Evolutionary conservation across 1,140 invertebrate genomes (phyloP).

Genomic region (Orchestia grillus): DNA sequence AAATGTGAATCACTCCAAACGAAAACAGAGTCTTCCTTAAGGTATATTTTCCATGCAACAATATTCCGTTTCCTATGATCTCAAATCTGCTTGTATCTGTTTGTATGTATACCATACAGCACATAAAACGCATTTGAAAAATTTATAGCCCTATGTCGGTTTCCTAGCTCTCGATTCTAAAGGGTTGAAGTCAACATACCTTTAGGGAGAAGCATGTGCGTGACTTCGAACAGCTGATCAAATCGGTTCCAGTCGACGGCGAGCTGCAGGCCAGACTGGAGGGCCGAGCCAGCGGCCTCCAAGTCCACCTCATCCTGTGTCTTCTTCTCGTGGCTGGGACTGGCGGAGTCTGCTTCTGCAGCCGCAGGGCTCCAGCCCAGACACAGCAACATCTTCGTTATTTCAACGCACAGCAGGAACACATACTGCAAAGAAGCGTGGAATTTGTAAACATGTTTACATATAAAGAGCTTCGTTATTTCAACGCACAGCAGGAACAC

Average conservation of each 20-base stretch:
- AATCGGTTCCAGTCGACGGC: slow-evolving; percentile 14
- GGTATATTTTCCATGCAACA: too few species aligned
- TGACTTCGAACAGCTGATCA: background rate
- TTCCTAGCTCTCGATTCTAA: too few species aligned
- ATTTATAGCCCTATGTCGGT: too few species aligned
- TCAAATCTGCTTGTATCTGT: too few species aligned
- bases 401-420: background rate
- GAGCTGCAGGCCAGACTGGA: background rate
- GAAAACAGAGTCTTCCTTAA: too few species aligned
- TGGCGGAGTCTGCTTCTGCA: background rate
- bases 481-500: slow-evolving; percentile 1
- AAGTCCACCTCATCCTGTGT: background rate
- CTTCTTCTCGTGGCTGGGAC: background rate
- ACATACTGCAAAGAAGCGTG: slow-evolving; percentile 19
- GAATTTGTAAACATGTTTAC: too few species aligned
- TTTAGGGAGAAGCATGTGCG: background rate
- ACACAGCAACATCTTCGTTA: background rate
- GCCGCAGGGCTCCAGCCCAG: background rate
- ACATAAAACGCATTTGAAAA: too few species aligned
- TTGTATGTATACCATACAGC: too few species aligned
- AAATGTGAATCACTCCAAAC: too few species aligned
- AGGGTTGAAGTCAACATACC: background rate
- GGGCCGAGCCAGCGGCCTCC: background rate
- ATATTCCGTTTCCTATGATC: too few species aligned
- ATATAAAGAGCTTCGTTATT: background rate